These are phyloP conservation scores for fruit fly (Drosophila melanogaster) DNA, from an alignment of 1,140 invertebrate genomes.

Conservation along the genomic window Release_6_plus_ISO1_MT NT_033779.5:580501-581000, in stretches of 20 bases:
- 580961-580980: background rate
- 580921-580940: background rate
- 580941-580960: background rate
- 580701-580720: too few relatives aligned
- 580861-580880: constrained; percentile 54
- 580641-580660: constrained; percentile 23
- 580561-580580: constrained; percentile 9
- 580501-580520: constrained; percentile 39
- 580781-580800: constrained; percentile 1
- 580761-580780: background rate
- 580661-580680: constrained; percentile 6
- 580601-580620: constrained; percentile 76
- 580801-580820: constrained; percentile 51
- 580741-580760: background rate
- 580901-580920: constrained; percentile 76
- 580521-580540: constrained; percentile 9
- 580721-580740: too few relatives aligned
- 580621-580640: constrained; percentile 38
- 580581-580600: constrained; percentile 39
- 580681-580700: background rate
- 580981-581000: constrained; percentile 7
- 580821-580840: constrained; percentile 79
- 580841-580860: constrained; percentile 42
- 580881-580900: constrained; percentile 77
- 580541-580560: background rate